These are phyloP conservation scores for Enteromius paludinosus DNA, from an alignment of 2,797 vertebrate species.

Conservation along the genomic window DNA sequence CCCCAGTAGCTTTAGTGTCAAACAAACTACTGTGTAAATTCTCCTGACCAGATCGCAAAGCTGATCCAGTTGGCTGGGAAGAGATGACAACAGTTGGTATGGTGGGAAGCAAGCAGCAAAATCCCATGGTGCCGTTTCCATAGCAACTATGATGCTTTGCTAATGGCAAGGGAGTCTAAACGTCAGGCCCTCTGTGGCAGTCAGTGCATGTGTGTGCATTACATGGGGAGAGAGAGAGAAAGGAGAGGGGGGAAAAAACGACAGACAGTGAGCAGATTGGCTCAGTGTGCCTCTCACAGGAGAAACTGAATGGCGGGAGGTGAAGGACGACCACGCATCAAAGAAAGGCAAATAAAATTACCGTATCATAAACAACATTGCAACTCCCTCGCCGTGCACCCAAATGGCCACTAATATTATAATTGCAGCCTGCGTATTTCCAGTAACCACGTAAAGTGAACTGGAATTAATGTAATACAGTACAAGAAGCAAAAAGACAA, in stretches of 20 bases:
- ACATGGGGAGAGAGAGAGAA: constrained; percentile 15
- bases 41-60: constrained; percentile 13
- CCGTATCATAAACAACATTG: neutral
- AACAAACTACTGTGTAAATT: constrained; percentile 2
- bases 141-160: constrained; percentile 78
- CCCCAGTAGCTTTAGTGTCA: neutral
- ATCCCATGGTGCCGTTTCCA: constrained; percentile 76
- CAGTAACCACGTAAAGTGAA: neutral
- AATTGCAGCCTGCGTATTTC: neutral
- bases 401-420: constrained; percentile 8
- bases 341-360: constrained; percentile 28
- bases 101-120: constrained; percentile 71
- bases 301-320: constrained; percentile 19
- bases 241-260: neutral
- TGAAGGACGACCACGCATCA: constrained; percentile 42
- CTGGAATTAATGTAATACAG: constrained; percentile 22
- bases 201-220: constrained; percentile 26
- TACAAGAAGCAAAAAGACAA: neutral
- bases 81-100: constrained; percentile 74
- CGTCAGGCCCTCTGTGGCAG: constrained; percentile 43
- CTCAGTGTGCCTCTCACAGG: constrained; percentile 24
- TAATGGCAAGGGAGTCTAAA: constrained; percentile 68
- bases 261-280: constrained; percentile 36
- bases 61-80: constrained; percentile 65
- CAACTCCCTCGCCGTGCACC: neutral